Base-by-base conservation (phyloP, 1,140 invertebrate species). In the Leguminivora glycinivorella region DNA sequence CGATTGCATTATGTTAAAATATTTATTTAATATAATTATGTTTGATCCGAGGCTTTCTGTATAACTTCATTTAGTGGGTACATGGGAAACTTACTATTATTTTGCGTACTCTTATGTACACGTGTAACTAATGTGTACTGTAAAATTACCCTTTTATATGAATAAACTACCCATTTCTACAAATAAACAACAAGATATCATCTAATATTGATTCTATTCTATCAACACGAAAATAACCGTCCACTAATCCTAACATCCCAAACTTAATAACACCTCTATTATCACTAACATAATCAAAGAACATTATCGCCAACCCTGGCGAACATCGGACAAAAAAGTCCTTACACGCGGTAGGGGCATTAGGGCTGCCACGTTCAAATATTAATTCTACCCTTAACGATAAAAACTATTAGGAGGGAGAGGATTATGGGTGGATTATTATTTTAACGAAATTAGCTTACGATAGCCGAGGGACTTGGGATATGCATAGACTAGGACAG, bases 361-460 rank as follows among this genome's bases (percentile, higher is more conserved):
- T 63, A 69, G 52, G 60, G 52, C 70, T 81, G 78, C 74, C 69
- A 73, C 74, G 76, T 77, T 85, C 67, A 86, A 90, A 87, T 88
- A 89, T 89, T 89, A 89, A 88, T 84, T 75, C 81, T 75, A 86
- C 85, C 83, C 82, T 82, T 83, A 84, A 73, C 81, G 82, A 88
- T 86, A 89, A 89, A 89, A 89, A 91, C 87, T 89, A 91, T 89
- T 89, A 89, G 87, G 81, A 81, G 74, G 74, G 69, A 72, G 71
- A 74, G 84, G 86, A 88, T 89, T 89, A 88, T 81, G 83, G 83
- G 63, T 56, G 83, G 87, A 89, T 91, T 91, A 89, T 90, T 88
- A 89, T 90, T 91, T 89, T 89, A 89, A 89, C 84, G 77, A 84
- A 91, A 89, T 91, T 91, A 91, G 86, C 85, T 89, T 88, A 87